These are phyloP conservation scores for Pollenia amentaria DNA, from an alignment of 2,888 invertebrate genomes.

Conservation along the genomic window DNA sequence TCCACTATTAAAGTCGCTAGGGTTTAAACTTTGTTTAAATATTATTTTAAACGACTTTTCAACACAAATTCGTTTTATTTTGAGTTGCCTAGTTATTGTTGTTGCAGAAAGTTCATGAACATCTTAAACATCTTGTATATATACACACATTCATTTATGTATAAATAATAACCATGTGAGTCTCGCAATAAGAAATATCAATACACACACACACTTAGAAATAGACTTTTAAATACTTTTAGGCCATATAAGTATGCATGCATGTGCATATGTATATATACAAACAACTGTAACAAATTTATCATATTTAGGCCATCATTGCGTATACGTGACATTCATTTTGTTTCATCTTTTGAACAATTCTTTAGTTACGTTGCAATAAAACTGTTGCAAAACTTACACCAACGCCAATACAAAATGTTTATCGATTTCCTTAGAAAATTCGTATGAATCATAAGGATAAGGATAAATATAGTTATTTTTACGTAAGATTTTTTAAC, in stretches of 20 bases:
- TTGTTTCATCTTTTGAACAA: background rate
- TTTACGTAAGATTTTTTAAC: slow-evolving; percentile 33
- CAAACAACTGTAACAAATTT: slow-evolving; percentile 32
- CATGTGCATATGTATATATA: too few relatives aligned
- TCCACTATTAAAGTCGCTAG: background rate
- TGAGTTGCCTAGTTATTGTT: slow-evolving; percentile 32
- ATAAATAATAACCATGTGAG: background rate
- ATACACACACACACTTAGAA: background rate
- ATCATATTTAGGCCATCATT: slow-evolving; percentile 58
- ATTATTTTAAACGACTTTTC: background rate
- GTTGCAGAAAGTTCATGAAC: slow-evolving; percentile 68
- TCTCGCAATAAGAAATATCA: background rate
- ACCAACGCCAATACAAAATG: slow-evolving; percentile 30
- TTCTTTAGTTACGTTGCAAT: background rate
- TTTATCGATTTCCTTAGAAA: slow-evolving; percentile 62
- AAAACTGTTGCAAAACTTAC: slow-evolving; percentile 11
- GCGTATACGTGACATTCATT: slow-evolving; percentile 65
- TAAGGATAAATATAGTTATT: background rate
- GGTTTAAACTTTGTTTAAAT: too few relatives aligned
- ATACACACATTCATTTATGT: slow-evolving; percentile 11
- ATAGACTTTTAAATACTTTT: background rate
- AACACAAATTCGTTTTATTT: background rate
- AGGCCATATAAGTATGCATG: slow-evolving; percentile 29
- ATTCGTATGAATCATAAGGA: slow-evolving; percentile 28
- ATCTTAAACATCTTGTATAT: slow-evolving; percentile 19